A percentile compares a stretch with the other conserved stretches of the same genome.
Evolutionary conservation across 37 sponge, comb jelly and placozoan species (phyloP).

Genomic region (Diacarnus erythraeanus): DNA sequence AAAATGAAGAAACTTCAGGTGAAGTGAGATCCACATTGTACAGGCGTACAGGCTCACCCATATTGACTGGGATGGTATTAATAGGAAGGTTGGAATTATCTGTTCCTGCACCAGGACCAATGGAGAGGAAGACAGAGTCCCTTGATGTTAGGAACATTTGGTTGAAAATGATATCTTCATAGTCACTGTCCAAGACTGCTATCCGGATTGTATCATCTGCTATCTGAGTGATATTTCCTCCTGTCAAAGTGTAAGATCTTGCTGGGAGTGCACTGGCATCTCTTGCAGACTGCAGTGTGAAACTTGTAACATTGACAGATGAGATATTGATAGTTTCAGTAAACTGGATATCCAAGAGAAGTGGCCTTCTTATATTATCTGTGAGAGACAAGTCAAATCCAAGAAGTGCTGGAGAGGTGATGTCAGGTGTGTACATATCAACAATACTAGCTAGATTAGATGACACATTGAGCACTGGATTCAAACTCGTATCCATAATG

Average conservation of each 20-base stretch:
- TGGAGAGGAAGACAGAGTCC: conserved; percentile 63
- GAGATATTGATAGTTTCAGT: conserved; percentile 72
- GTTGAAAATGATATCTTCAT: conserved; percentile 57
- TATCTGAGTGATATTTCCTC: conserved; percentile 32
- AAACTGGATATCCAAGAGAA: conserved; percentile 69
- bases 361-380: conserved; percentile 61
- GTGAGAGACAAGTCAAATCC: conserved; percentile 81
- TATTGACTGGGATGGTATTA: conserved; percentile 7
- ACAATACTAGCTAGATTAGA: conserved; percentile 25
- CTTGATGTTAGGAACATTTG: conserved; percentile 32
- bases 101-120: conserved; percentile 35
- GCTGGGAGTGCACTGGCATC: conserved; percentile 1
- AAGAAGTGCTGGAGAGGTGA: conserved; percentile 57
- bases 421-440: conserved; percentile 44
- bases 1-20: conserved; percentile 42
- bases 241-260: conserved; percentile 24
- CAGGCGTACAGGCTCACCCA: conserved; percentile 40
- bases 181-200: conserved; percentile 56
- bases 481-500: conserved; percentile 62
- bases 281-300: conserved; percentile 47
- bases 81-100: conserved; percentile 44
- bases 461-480: conserved; percentile 34
- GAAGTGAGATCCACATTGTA: conserved; percentile 69
- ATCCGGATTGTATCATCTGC: conserved; percentile 63
- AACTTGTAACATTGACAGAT: conserved; percentile 47